Conservation (phyloP, 1,140 invertebrate genomes). For the Lasioglossum albipes region DNA sequence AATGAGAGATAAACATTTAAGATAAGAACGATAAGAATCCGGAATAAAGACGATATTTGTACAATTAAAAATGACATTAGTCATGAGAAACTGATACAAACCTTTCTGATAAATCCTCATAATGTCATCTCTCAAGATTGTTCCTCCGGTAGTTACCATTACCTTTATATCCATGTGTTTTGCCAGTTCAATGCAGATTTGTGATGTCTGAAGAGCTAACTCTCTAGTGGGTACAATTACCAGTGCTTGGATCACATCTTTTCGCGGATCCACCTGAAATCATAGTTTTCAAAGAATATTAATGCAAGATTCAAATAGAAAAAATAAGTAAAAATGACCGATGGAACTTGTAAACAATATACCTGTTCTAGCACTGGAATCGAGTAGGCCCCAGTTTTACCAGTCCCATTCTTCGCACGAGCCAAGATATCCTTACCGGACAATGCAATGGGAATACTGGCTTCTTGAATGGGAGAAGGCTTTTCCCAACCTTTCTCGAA, state of each 20-base stretch:
- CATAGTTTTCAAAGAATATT: background rate
- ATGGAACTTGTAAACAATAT: slow-evolving; percentile 24
- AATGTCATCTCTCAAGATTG: slow-evolving; percentile 99
- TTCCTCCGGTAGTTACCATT: slow-evolving; percentile 99
- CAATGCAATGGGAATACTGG: slow-evolving; percentile 98
- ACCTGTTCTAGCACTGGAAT: slow-evolving; percentile 97
- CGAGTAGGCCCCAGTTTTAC: slow-evolving; percentile 99
- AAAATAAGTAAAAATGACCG: background rate
- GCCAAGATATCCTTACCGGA: slow-evolving; percentile 98
- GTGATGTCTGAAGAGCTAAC: slow-evolving; percentile 99
- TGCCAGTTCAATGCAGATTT: slow-evolving; percentile 99
- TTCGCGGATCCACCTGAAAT: slow-evolving; percentile 90
- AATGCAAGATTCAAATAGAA: slow-evolving; percentile 18
- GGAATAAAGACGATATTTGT: background rate
- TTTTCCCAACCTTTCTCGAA: slow-evolving; percentile 99
- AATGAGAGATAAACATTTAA: no score
- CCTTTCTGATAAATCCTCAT: slow-evolving; percentile 99
- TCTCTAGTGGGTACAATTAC: slow-evolving; percentile 99
- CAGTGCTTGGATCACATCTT: slow-evolving; percentile 96
- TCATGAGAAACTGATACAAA: slow-evolving; percentile 69
- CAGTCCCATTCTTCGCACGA: slow-evolving; percentile 99
- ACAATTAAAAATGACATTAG: background rate
- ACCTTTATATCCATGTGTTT: slow-evolving; percentile 97
- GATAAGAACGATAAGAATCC: no score
- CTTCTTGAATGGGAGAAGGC: slow-evolving; percentile 99